Percentiles rank a stretch among this genome's conserved stretches.
Conservation (phyloP, 2,888 invertebrate species). For the Galeopsomyia nigrocyanea region DNA sequence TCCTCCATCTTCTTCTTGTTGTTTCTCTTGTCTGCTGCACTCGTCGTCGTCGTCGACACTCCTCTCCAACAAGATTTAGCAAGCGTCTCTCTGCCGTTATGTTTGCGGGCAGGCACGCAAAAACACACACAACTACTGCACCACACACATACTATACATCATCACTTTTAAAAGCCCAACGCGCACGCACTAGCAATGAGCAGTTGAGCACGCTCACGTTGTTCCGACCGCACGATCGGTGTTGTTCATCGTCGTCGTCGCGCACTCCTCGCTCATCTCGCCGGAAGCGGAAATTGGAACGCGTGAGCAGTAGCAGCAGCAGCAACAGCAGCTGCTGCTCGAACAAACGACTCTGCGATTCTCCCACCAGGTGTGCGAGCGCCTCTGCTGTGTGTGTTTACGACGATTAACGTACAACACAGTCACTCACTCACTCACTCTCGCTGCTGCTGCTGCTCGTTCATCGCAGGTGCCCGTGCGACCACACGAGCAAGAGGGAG, state of each 20-base stretch:
- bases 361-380: background rate
- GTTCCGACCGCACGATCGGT: too few relatives aligned
- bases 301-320: background rate
- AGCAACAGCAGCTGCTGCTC: background rate
- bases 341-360: background rate
- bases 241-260: too few relatives aligned
- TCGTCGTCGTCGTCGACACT: background rate
- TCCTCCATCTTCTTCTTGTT: conserved; percentile 40
- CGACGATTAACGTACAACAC: background rate
- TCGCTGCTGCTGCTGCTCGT: conserved; percentile 2
- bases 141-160: too few relatives aligned
- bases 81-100: background rate
- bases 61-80: background rate
- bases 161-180: too few relatives aligned
- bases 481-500: background rate
- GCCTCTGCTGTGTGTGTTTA: background rate
- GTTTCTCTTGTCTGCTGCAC: background rate
- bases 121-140: too few relatives aligned
- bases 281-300: background rate
- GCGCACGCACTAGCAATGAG: too few relatives aligned
- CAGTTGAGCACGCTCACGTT: too few relatives aligned
- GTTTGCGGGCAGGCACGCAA: too few relatives aligned
- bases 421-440: conserved; percentile 4
- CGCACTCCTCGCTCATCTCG: background rate
- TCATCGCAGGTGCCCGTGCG: background rate